Base-by-base conservation (phyloP, 2,888 invertebrate species). In the Eledona agricola region DNA sequence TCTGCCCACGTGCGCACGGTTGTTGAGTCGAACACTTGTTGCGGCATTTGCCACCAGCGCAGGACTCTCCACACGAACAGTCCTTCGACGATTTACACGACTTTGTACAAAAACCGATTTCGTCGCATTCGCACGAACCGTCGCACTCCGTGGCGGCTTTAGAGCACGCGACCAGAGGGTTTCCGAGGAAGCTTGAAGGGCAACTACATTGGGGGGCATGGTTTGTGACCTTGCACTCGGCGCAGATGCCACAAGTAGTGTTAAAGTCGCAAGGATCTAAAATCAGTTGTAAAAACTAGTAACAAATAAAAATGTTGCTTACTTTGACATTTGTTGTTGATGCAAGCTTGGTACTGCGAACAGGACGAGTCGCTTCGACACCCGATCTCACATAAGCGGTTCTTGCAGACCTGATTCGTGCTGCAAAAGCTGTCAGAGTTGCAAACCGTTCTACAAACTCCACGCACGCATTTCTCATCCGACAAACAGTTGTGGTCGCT, bases 141-240 rank as follows among this genome's bases (percentile, higher is more conserved):
- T 89, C 87, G 69, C 94, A 94, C 38, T 83, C 80, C 34, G 83
- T 77, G 46, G 85, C 83, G 34, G 89, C 88, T 72, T 84, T 83
- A 37, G 83, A 83, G 69, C 95, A 95, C 59, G 87, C 84, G 1
- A 87, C 83, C 2, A 90, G 79, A 1, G 94, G 89, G 76, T 94
- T 90, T 1, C 94, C 94, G 20, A 88, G 81, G 64, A 88, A 90
- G 68, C 88, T 88, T 34, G 83, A 79, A 1, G 91, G 88, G 65
- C 95, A 95, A 69, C 87, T 90, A 70, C 95, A 95, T 69, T 91
- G 90, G 0, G 89, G 87, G 15, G 89, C 86, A 70, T 94, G 94
- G 72, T 90, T 90, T 43, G 87, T 81, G 1, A 93, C 92, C 66
- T 84, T 81, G 67, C 94, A 94, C 38, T 85, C 83, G 9, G 93